Conservation (phyloP, 2,797 vertebrate species). For the Silurus aristotelis region DNA sequence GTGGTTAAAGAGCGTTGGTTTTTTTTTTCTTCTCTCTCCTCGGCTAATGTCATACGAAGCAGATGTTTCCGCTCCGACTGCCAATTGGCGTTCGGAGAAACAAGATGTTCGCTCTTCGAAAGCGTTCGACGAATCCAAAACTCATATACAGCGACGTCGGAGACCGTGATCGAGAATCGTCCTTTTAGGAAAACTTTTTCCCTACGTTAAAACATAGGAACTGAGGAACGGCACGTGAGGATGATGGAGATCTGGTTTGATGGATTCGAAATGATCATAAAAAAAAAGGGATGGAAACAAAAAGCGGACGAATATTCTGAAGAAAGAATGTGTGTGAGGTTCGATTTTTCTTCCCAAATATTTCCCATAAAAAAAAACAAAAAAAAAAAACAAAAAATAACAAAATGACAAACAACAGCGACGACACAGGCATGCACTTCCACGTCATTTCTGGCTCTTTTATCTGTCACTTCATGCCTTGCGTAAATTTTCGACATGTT, state of each 20-base stretch:
- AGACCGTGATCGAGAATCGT: neutral
- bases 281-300: constrained; percentile 19
- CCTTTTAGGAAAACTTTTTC: constrained; percentile 14
- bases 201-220: too few relatives aligned
- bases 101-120: constrained; percentile 17
- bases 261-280: neutral
- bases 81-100: constrained; percentile 29
- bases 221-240: too few relatives aligned
- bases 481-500: constrained; percentile 76
- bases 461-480: constrained; percentile 81
- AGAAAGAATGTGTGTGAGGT: constrained; percentile 59
- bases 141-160: accelerated
- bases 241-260: constrained; percentile 25
- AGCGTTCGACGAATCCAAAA: neutral
- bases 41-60: constrained; percentile 25
- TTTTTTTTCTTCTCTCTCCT: neutral
- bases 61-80: constrained; percentile 39
- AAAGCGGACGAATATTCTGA: constrained; percentile 43
- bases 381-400: neutral
- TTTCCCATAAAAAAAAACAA: neutral
- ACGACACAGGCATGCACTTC: constrained; percentile 91
- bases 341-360: constrained; percentile 78
- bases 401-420: neutral
- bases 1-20: constrained; percentile 33
- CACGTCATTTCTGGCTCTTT: constrained; percentile 60